Evolutionary conservation across 2,797 vertebrate genomes (phyloP).

Genomic region (Echeneis naucrates): DNA sequence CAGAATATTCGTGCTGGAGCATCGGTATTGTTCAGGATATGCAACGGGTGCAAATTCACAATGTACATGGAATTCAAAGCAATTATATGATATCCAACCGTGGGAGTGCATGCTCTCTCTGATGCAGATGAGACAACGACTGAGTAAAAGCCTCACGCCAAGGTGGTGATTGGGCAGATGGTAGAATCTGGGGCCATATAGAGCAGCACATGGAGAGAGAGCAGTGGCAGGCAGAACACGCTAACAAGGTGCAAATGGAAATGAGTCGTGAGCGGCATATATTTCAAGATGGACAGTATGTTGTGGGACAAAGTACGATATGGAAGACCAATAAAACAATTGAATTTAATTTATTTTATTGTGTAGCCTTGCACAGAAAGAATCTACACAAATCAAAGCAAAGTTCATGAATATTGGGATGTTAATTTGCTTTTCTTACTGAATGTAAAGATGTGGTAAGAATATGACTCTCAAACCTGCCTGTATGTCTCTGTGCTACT

Average conservation of each 20-base stretch:
- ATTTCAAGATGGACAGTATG: conserved; percentile 21
- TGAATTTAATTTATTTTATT: no score
- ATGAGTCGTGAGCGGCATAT: conserved; percentile 31
- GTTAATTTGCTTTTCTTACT: neutral
- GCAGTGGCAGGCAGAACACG: conserved; percentile 46
- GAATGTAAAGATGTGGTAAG: no score
- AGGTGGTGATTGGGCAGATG: conserved; percentile 73
- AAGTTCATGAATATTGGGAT: neutral
- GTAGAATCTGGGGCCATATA: conserved; percentile 65
- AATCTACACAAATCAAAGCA: neutral
- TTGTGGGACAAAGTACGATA: neutral
- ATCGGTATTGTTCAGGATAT: conserved; percentile 16
- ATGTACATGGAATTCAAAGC: conserved; percentile 29
- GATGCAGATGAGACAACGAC: conserved; percentile 60
- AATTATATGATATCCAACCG: conserved; percentile 49
- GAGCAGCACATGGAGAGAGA: conserved; percentile 55
- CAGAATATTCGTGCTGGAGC: conserved; percentile 3
- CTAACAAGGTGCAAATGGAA: conserved; percentile 60
- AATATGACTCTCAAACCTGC: neutral
- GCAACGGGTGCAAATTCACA: conserved; percentile 12
- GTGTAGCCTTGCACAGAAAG: neutral
- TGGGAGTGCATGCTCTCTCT: conserved; percentile 29
- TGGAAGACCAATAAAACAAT: neutral
- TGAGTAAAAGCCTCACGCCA: conserved; percentile 50
- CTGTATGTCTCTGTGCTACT: conserved; percentile 9